Percentiles rank a stretch among this genome's conserved stretches.
Conservation (phyloP, 2,888 invertebrate species). For the Deilephila porcellus region DNA sequence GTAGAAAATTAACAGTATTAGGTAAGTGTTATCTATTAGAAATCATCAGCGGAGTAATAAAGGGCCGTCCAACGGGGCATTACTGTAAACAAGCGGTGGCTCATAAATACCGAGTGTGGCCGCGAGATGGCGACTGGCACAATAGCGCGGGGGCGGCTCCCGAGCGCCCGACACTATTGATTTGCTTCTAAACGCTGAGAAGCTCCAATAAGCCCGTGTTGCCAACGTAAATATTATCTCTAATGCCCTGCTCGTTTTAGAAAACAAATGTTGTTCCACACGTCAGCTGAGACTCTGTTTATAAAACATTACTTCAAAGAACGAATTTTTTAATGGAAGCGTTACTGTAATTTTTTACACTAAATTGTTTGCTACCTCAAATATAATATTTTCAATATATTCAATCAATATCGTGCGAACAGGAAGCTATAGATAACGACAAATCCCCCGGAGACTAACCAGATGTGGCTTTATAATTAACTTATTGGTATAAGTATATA, state of each 20-base stretch:
- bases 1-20: conserved; percentile 46
- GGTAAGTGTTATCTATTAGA: conserved; percentile 61
- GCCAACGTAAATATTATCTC: conserved; percentile 19
- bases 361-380: background rate
- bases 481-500: conserved; percentile 24
- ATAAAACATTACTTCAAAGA: background rate
- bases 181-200: conserved; percentile 41
- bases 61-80: conserved; percentile 54
- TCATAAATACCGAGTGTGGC: conserved; percentile 53
- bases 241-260: conserved; percentile 14
- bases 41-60: conserved; percentile 60
- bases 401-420: conserved; percentile 11
- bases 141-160: conserved; percentile 72
- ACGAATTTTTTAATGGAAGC: background rate
- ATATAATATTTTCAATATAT: background rate
- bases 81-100: conserved; percentile 48
- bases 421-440: conserved; percentile 16
- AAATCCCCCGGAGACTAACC: background rate
- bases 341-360: background rate
- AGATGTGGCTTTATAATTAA: conserved; percentile 12
- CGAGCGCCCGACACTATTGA: conserved; percentile 48
- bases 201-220: conserved; percentile 9
- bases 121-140: conserved; percentile 63
- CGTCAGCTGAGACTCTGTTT: background rate
- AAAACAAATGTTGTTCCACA: background rate